Percentiles rank a stretch among this genome's conserved stretches.
Evolutionary conservation across 2,888 invertebrate species (phyloP).

Genomic region (Noctua janthina): DNA sequence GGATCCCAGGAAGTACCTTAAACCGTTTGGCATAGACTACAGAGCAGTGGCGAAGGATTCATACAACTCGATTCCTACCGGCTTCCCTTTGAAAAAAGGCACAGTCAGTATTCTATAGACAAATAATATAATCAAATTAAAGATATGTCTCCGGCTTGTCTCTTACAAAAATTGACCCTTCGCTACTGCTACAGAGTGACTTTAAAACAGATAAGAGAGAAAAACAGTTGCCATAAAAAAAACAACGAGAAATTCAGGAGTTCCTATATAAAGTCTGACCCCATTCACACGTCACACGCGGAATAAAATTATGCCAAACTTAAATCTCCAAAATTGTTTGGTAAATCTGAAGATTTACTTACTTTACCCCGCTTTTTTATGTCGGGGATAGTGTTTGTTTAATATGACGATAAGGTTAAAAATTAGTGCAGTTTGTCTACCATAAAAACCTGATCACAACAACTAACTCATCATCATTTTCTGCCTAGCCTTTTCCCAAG

Average conservation of each 20-base stretch:
- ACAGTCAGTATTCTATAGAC: no score
- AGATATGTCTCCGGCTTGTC: no score
- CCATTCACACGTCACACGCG: background rate
- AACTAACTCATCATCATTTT: no score
- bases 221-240: background rate
- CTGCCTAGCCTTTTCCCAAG: no score
- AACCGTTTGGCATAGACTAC: background rate
- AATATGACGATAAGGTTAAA: background rate
- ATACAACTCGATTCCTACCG: no score
- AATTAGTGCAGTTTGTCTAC: background rate
- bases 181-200: no score
- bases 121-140: no score
- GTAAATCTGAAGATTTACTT: background rate
- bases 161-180: no score
- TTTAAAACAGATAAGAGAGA: background rate
- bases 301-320: background rate
- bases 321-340: background rate
- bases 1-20: background rate
- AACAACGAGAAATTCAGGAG: background rate
- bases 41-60: no score
- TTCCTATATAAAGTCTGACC: background rate
- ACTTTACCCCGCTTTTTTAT: background rate
- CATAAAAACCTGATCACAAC: background rate
- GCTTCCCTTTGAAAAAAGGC: no score
- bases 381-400: background rate